A percentile compares a stretch with the other conserved stretches of the same genome.
Conservation (phyloP, 53 echinoderm and acorn worm genomes). For the Henricia sp. region DNA sequence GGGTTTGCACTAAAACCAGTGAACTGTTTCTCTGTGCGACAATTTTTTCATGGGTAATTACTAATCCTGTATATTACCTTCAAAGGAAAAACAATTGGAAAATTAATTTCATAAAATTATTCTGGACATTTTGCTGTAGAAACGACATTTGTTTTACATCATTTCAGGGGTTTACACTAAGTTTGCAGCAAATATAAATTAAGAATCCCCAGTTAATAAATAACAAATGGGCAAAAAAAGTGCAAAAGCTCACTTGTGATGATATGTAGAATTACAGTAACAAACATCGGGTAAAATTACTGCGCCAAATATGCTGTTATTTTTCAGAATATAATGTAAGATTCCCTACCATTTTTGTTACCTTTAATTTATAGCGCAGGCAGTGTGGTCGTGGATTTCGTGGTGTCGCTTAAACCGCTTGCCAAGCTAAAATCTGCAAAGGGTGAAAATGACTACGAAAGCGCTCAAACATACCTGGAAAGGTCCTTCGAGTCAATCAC, state of each 20-base stretch:
- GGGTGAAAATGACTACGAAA: neutral
- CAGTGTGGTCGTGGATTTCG: conserved; percentile 20
- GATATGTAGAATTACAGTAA: neutral
- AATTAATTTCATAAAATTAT: no score
- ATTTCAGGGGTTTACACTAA: no score
- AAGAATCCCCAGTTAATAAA: no score
- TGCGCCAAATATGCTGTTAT: neutral
- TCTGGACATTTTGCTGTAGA: no score
- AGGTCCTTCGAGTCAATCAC: neutral
- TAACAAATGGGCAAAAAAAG: neutral
- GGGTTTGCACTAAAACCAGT: no score
- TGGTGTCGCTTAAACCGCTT: conserved; percentile 4
- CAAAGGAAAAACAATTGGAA: no score
- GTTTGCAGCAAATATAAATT: no score
- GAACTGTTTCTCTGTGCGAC: no score
- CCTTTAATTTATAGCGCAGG: neutral
- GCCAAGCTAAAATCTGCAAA: neutral
- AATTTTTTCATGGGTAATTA: no score
- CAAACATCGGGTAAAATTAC: neutral
- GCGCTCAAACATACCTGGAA: neutral
- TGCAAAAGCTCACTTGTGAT: neutral
- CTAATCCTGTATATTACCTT: no score
- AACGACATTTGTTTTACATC: no score
- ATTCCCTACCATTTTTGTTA: neutral
- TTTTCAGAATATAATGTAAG: neutral